Conservation (phyloP, 2,113 vertebrate species). For the Mustelus asterias region DNA sequence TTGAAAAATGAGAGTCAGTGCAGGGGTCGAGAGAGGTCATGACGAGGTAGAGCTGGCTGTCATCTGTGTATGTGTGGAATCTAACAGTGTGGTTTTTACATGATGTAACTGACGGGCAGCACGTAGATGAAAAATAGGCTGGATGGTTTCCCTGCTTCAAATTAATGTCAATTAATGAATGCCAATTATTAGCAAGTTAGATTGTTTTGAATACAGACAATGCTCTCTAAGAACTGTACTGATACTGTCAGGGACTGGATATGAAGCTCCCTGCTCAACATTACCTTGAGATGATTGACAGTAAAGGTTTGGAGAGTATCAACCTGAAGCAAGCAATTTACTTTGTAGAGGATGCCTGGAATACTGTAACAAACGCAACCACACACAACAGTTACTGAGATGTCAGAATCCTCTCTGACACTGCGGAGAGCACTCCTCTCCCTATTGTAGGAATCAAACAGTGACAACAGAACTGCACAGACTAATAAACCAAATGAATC, state of each 20-base stretch:
- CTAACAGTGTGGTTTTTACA: not conserved
- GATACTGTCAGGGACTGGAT: not conserved
- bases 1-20: not conserved
- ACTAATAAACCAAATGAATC: constrained; percentile 26
- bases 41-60: not conserved
- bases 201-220: not conserved
- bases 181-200: not conserved
- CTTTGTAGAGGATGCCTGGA: constrained; percentile 24
- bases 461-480: constrained; percentile 9
- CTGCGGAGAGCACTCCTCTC: not conserved
- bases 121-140: not conserved
- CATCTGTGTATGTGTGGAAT: not conserved
- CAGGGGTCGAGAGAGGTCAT: not conserved
- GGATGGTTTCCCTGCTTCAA: not conserved
- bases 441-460: not conserved
- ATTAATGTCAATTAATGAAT: not conserved
- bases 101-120: not conserved
- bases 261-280: constrained; percentile 16
- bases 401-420: not conserved
- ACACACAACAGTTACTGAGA: not conserved
- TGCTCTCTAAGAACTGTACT: not conserved
- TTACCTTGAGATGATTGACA: constrained; percentile 17
- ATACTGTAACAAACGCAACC: constrained; percentile 8
- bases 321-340: constrained; percentile 33
- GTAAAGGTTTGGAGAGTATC: constrained; percentile 7